Conservation (phyloP, 2,888 invertebrate species). For the Andrena hattorfiana region DNA sequence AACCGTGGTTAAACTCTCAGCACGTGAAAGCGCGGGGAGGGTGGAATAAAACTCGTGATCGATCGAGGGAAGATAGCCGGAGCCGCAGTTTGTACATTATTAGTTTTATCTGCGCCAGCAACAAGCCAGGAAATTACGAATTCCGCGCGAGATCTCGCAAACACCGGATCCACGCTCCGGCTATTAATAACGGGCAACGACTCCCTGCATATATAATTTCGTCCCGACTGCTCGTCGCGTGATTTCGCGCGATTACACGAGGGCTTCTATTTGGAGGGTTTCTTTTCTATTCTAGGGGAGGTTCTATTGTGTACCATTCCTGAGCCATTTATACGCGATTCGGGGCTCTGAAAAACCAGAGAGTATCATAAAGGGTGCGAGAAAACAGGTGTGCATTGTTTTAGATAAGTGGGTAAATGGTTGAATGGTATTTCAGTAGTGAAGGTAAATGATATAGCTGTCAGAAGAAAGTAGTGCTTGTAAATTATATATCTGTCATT, state of each 20-base stretch:
- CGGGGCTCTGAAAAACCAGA: neutral
- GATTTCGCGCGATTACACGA: neutral
- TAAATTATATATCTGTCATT: neutral
- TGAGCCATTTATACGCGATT: neutral
- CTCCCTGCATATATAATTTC: slow-evolving; percentile 28
- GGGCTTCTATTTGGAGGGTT: neutral
- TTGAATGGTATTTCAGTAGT: neutral
- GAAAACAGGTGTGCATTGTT: neutral
- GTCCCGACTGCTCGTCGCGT: slow-evolving; percentile 7
- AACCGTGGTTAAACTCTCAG: neutral
- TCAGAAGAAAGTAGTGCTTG: neutral
- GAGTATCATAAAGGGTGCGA: neutral
- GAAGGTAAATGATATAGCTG: neutral
- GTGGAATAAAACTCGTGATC: neutral
- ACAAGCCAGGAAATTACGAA: slow-evolving; percentile 28
- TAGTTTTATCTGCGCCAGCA: slow-evolving; percentile 14
- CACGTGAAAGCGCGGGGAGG: neutral
- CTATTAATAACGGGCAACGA: slow-evolving; percentile 24
- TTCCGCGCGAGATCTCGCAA: slow-evolving; percentile 11
- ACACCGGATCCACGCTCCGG: neutral
- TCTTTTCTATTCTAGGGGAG: neutral
- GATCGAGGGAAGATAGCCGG: slow-evolving; percentile 2
- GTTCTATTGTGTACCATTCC: neutral
- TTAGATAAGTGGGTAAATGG: neutral
- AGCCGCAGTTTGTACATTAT: neutral